These are phyloP conservation scores for Hirtodrosophila duncani DNA, from an alignment of 2,888 invertebrate species.

Conservation along the genomic window DNA sequence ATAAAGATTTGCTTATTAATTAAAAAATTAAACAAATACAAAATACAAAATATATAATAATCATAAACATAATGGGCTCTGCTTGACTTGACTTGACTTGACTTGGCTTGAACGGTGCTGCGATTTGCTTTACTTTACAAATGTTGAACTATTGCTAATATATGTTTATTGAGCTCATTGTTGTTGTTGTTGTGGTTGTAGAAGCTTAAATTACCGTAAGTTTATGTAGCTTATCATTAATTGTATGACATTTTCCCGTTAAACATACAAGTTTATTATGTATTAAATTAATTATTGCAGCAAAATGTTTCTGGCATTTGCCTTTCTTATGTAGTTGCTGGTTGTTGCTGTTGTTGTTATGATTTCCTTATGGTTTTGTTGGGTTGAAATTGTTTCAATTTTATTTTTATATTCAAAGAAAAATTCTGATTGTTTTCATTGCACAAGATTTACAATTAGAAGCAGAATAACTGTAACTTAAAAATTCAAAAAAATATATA, in stretches of 20 bases:
- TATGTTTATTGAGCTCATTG: conserved; percentile 5
- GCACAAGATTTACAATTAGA: conserved; percentile 79
- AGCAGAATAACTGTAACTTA: conserved; percentile 79
- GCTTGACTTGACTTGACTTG: conserved; percentile 15
- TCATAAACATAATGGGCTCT: conserved; percentile 26
- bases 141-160: conserved; percentile 46
- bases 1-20: no score
- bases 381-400: conserved; percentile 9
- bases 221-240: conserved; percentile 53
- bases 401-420: conserved; percentile 73
- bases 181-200: conserved; percentile 23
- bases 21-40: conserved; percentile 9
- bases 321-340: conserved; percentile 16
- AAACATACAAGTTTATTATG: no score
- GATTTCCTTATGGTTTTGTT: conserved; percentile 17
- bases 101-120: not conserved
- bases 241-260: conserved; percentile 52
- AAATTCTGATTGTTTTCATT: conserved; percentile 79
- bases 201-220: conserved; percentile 40
- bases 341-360: conserved; percentile 29
- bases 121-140: conserved; percentile 26
- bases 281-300: no score
- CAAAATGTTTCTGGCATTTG: no score
- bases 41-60: conserved; percentile 14
- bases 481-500: conserved; percentile 74